A percentile compares a stretch with the other conserved stretches of the same genome.
These are phyloP conservation scores for Taenioides sp. DNA, from an alignment of 2,797 vertebrate genomes.

Conservation along the genomic window DNA sequence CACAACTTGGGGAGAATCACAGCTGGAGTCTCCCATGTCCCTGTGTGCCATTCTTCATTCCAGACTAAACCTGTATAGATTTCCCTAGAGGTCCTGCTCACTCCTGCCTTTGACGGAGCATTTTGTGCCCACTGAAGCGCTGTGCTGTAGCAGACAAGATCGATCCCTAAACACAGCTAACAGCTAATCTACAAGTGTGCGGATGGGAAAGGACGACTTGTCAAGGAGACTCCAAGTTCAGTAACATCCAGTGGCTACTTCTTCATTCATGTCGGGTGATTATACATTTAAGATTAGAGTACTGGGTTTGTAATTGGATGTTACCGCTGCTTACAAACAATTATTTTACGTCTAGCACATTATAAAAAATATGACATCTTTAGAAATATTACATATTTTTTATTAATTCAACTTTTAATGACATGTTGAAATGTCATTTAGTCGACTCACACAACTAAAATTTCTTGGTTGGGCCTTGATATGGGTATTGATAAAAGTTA, in stretches of 20 bases:
- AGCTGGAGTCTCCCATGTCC: not conserved
- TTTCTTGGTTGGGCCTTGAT: not conserved
- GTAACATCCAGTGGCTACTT: not conserved
- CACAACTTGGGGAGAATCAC: constrained; percentile 19
- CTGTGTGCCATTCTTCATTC: not conserved
- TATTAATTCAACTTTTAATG: not conserved
- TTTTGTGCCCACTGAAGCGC: constrained; percentile 42
- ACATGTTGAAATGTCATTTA: not conserved
- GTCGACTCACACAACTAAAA: not conserved
- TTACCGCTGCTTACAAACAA: not conserved
- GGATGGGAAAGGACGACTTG: constrained; percentile 14
- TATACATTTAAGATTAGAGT: not conserved
- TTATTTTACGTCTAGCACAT: no score
- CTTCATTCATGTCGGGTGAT: not conserved
- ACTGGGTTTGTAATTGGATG: not conserved
- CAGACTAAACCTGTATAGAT: constrained; percentile 44
- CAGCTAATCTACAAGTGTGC: constrained; percentile 19
- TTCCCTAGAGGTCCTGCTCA: constrained; percentile 41
- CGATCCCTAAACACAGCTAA: constrained; percentile 35
- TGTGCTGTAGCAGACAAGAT: constrained; percentile 37
- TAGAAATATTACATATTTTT: not conserved
- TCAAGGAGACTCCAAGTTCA: not conserved
- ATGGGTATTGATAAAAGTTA: not conserved
- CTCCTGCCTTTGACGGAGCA: constrained; percentile 31
- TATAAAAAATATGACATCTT: not conserved